These are phyloP conservation scores for Acomys russatus DNA, from an alignment of 2,797 vertebrate genomes.

Conservation along the genomic window DNA sequence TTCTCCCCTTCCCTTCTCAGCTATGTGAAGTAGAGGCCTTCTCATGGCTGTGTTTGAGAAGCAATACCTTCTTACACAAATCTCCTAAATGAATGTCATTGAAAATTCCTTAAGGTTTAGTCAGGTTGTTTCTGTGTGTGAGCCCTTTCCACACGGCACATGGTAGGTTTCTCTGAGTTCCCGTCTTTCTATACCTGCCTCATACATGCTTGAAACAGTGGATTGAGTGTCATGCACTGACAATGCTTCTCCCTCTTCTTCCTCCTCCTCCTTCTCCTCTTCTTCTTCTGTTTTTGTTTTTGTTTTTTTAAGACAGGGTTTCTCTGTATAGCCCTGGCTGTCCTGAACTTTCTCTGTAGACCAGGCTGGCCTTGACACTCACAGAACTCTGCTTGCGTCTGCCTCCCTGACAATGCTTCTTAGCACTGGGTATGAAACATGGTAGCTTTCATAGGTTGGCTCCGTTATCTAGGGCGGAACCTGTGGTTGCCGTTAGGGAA, in stretches of 20 bases:
- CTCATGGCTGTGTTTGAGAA: constrained; percentile 78
- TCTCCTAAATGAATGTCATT: constrained; percentile 14
- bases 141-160: constrained; percentile 36
- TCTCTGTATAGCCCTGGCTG: too few species aligned
- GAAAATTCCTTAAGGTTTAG: constrained; percentile 30
- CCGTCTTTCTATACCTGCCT: constrained; percentile 9
- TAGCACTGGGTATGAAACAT: neutral
- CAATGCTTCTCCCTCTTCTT: neutral
- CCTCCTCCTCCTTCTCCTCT: too few species aligned
- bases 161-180: neutral
- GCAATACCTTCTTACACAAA: constrained; percentile 56
- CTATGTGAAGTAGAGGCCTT: constrained; percentile 82
- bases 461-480: constrained; percentile 68
- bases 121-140: constrained; percentile 33
- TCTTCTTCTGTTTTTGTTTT: too few species aligned
- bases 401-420: constrained; percentile 15
- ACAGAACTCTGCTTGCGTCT: too few species aligned
- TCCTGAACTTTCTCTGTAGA: too few species aligned
- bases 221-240: constrained; percentile 51
- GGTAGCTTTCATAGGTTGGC: constrained; percentile 11
- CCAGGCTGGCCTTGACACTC: too few species aligned
- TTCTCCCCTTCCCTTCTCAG: constrained; percentile 86
- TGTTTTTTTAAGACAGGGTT: too few species aligned
- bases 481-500: constrained; percentile 4
- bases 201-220: constrained; percentile 65